These are phyloP conservation scores for Macrostomum cliftonense DNA, from an alignment of 2,888 invertebrate species.

Conservation along the genomic window DNA sequence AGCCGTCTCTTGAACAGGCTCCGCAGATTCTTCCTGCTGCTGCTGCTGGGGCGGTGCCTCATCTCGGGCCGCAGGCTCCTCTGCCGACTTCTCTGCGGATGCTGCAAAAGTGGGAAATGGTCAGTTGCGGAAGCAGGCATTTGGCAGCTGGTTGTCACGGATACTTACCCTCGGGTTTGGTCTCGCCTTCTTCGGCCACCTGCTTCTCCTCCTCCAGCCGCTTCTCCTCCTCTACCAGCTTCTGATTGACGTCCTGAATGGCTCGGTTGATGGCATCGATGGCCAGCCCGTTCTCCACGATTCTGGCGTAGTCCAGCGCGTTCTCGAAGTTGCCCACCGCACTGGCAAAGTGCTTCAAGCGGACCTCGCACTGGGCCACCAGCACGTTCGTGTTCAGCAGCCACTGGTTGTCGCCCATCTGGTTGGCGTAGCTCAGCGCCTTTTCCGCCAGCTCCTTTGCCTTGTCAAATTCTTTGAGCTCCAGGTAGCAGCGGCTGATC, in stretches of 20 bases:
- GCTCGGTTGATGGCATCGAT: constrained; percentile 29
- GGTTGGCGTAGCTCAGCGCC: constrained; percentile 8
- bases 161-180: background rate
- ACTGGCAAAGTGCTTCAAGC: constrained; percentile 14
- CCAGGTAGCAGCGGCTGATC: constrained; percentile 39
- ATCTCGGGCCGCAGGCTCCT: too few relatives aligned
- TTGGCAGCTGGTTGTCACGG: background rate
- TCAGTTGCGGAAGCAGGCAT: too few relatives aligned
- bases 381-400: constrained; percentile 15
- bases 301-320: constrained; percentile 26
- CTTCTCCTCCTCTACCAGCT: constrained; percentile 12
- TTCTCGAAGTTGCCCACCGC: constrained; percentile 28
- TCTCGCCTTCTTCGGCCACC: background rate
- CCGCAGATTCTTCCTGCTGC: too few relatives aligned
- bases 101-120: too few relatives aligned
- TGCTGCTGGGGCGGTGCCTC: too few relatives aligned
- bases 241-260: constrained; percentile 26
- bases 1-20: too few relatives aligned
- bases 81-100: too few relatives aligned
- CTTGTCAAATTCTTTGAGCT: constrained; percentile 20
- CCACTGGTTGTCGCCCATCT: constrained; percentile 13
- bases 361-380: constrained; percentile 7
- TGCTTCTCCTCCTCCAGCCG: background rate
- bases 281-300: constrained; percentile 20
- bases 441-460: constrained; percentile 9